A percentile compares a stretch with the other conserved stretches of the same genome.
Evolutionary conservation across 92 coral and sea anemone species (phyloP).

Genomic region (Actinostola sp.): DNA sequence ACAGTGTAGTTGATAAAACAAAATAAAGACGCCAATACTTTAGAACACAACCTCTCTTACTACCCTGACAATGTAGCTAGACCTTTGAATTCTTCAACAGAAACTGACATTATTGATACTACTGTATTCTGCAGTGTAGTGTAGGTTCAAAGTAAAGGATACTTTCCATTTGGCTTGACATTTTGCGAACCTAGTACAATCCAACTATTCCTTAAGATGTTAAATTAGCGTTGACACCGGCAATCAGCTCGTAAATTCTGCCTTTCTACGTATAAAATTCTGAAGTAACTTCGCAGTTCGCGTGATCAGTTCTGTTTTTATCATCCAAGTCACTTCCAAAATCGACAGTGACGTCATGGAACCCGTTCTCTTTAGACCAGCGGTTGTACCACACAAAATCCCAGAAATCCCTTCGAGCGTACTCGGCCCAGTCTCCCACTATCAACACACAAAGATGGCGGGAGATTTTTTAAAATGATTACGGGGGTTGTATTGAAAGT

Average conservation of each 20-base stretch:
- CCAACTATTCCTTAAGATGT: background rate
- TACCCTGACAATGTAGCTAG: too few species aligned
- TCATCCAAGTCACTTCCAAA: constrained; percentile 61
- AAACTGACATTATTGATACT: too few species aligned
- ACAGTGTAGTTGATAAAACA: too few species aligned
- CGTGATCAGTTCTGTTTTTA: constrained; percentile 60
- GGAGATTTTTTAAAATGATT: background rate
- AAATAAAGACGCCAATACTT: too few species aligned
- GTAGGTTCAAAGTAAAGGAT: constrained; percentile 62
- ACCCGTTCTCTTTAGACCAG: constrained; percentile 45
- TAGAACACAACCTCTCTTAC: too few species aligned
- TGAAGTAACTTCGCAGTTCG: constrained; percentile 6
- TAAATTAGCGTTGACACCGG: background rate
- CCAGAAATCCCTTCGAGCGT: constrained; percentile 2
- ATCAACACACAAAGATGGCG: background rate
- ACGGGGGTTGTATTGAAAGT: background rate
- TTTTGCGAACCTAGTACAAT: constrained; percentile 22
- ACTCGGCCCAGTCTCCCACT: constrained; percentile 8
- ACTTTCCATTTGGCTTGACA: constrained; percentile 96
- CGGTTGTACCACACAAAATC: constrained; percentile 41
- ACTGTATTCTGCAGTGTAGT: too few species aligned
- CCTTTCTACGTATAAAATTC: background rate
- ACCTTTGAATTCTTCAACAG: too few species aligned
- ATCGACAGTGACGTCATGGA: constrained; percentile 64
- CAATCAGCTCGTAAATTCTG: constrained; percentile 6